These are phyloP conservation scores for Promerops cafer DNA, from an alignment of 2,113 vertebrate genomes.

Conservation along the genomic window DNA sequence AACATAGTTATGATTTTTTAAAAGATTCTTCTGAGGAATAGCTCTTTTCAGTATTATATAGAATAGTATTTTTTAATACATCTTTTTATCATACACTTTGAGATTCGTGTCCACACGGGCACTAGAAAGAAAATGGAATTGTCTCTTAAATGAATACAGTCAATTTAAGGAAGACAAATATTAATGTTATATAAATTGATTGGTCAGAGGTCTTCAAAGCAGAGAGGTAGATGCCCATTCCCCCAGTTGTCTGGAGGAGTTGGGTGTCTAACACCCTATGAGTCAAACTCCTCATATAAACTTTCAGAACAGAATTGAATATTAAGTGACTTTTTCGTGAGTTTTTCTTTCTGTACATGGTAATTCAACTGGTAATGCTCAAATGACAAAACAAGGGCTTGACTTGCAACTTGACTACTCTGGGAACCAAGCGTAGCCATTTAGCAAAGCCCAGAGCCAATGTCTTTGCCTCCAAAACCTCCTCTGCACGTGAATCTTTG, in stretches of 20 bases:
- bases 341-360: neutral
- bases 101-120: neutral
- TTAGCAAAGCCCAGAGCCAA: neutral
- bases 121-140: neutral
- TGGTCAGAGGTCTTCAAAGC: neutral
- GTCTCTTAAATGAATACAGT: constrained; percentile 13
- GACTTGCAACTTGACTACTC: neutral
- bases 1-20: neutral
- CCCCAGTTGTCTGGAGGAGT: neutral
- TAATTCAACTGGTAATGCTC: neutral
- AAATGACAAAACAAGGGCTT: neutral
- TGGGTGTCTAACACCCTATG: neutral
- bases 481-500: neutral
- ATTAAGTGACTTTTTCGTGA: neutral
- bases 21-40: neutral
- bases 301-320: neutral
- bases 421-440: neutral
- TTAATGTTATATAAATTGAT: neutral
- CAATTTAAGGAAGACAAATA: constrained; percentile 14
- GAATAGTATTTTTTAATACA: neutral
- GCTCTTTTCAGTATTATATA: too few relatives aligned
- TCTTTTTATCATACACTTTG: neutral
- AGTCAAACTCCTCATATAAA: neutral
- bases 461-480: neutral
- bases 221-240: neutral